These are phyloP conservation scores for Anguilla megastoma DNA, from an alignment of 2,797 vertebrate species.

Conservation along the genomic window DNA sequence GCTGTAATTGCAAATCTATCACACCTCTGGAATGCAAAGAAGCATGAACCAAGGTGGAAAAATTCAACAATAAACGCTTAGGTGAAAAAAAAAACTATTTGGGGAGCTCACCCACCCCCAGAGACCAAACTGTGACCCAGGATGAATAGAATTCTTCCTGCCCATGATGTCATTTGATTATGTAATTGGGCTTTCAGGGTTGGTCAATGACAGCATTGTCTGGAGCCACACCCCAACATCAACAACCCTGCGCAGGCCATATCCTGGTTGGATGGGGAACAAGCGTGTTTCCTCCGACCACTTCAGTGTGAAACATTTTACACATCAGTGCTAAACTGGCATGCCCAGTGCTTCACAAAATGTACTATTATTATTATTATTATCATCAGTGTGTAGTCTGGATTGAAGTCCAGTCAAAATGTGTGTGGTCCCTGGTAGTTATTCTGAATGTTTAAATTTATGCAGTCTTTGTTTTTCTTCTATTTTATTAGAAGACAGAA, in stretches of 20 bases:
- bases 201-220: constrained; percentile 6
- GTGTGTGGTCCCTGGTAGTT: not conserved
- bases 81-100: not conserved
- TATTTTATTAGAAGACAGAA: not conserved
- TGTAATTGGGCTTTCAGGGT: not conserved
- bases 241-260: not conserved
- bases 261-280: not conserved
- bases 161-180: not conserved
- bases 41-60: not conserved
- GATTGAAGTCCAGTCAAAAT: too few species aligned
- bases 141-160: not conserved
- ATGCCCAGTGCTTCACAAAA: constrained; percentile 30
- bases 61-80: not conserved
- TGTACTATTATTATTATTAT: too few species aligned
- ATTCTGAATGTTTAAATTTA: not conserved
- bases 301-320: not conserved
- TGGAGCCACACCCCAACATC: constrained; percentile 6
- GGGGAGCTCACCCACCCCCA: not conserved
- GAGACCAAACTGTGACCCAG: not conserved
- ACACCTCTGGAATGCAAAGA: not conserved
- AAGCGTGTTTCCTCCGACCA: not conserved
- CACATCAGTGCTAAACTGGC: constrained; percentile 37
- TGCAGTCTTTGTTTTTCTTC: not conserved
- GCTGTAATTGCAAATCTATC: not conserved
- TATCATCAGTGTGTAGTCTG: too few species aligned